Evolutionary conservation across 35 echinoderm and acorn worm genomes (phyloP), one percentile per base, ranked within the genome.

Genomic region (Heliocidaris tuberculata): DNA sequence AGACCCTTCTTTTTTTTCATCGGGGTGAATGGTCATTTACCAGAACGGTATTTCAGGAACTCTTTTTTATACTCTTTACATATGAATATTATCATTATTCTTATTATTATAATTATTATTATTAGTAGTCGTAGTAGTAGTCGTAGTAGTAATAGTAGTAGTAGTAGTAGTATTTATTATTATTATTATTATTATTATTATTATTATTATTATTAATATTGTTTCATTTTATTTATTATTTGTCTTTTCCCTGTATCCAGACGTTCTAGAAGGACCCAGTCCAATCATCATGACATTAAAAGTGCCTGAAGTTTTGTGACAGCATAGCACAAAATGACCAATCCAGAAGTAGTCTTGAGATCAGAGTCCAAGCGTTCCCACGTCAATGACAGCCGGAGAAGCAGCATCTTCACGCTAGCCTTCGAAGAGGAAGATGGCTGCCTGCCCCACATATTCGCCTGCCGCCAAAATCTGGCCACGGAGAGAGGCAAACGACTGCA

Each of bases 401-500:
- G 50, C 91, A 93, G 91, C 48, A 59, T 93, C 48, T 93, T 93
- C 27, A 93, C 91, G 13, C 91, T 93, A 49, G 50, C 48, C 50
- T 49, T 93, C 7, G 91, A 93, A 48, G 91, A 93, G 12, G 48
- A 49, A 11, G 47, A 49, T 30, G 50, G 91, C 21, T 93, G 91
- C 17, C 91, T 93, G 13, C 47, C 91, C 0, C 91, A 50, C 21
- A 24, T 59, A 13, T 59, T 93, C 13, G 91, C 91, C 85, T 95
- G 96, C 92, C 94, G 89, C 5, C 94, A 78, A 4, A 90, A 97
- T 85, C 50, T 96, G 60, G 60, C 95, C 35, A 90, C 95, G 31
- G 95, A 96, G 32, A 85, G 95, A 47, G 95, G 95, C 13, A 96
- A 96, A 85, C 52, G 56, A 15, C 93, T 96, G 49, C 95, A 96